Base-by-base conservation (phyloP, 2,888 invertebrate genomes). In the Agriotes lineatus region DNA sequence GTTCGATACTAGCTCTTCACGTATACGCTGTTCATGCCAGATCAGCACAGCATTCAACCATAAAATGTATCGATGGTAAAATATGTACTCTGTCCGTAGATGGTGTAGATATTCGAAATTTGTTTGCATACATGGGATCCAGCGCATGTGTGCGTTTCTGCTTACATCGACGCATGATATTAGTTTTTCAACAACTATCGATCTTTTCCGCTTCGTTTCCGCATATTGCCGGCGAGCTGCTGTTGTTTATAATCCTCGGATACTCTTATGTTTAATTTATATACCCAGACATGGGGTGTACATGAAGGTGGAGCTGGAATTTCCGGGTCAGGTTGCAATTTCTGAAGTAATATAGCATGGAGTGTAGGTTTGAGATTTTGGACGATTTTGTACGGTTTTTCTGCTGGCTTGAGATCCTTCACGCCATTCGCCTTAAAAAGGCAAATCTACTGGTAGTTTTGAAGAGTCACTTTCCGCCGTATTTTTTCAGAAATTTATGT, bases 41-140 rank as follows among this genome's bases (percentile, higher is more conserved):
- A 60, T 60, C 48, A 60, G 60, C 48, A 45, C 14, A 35, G 48
- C 60, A 48, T 12, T 18, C 60, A 18, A 25, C 35, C 19, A 48
- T 64, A 56, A 54, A 48, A 57, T 64, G 48, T 57, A 57, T 64
- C 56, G 57, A 57, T 64, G 44, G 64, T 64, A 57, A 64, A 64
- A 57, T 60, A 44, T 56, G 56, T 56, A 56, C 48, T 60, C 35
- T 56, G 19, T 20, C 33, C 20, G 30, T 56, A 22, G 48, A 20
- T 20, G 48, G 22, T 48, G 48, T 48, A 45, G 56, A 57, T 56
- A 33, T 33, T 45, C 48, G 57, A 56, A 56, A 19, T 66, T 58
- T 66, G 65, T 66, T 66, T 66, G 52, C 65, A 58, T 39, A 50
- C 65, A 58, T 64, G 48, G 25, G 10, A 37, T 57, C 44, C 25